These are phyloP conservation scores for Venustoraphidia nigricollis DNA, from an alignment of 2,888 invertebrate species.

Conservation along the genomic window DNA sequence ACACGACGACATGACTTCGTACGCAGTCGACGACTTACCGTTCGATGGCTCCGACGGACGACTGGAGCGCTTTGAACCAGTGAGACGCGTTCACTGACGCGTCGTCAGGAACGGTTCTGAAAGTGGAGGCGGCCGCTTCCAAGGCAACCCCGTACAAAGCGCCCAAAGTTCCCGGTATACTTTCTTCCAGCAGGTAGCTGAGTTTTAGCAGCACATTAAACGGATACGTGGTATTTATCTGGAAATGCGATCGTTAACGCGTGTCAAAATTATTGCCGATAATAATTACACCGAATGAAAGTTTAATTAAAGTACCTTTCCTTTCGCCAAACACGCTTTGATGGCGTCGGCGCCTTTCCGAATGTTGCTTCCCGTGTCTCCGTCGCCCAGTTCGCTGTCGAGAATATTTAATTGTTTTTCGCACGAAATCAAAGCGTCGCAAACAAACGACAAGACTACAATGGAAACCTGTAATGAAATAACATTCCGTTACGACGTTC, in stretches of 20 bases:
- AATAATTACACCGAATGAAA: too few species aligned
- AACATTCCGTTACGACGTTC: too few species aligned
- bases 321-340: conserved; percentile 15
- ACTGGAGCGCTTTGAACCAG: conserved; percentile 32
- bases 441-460: conserved; percentile 25
- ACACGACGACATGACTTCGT: too few species aligned
- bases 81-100: conserved; percentile 15
- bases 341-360: conserved; percentile 20
- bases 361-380: conserved; percentile 46
- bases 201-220: conserved; percentile 18
- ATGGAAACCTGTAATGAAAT: too few species aligned
- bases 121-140: conserved; percentile 41
- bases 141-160: conserved; percentile 65
- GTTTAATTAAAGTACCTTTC: conserved; percentile 18
- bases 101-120: conserved; percentile 23
- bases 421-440: conserved; percentile 39
- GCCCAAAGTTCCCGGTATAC: conserved; percentile 67
- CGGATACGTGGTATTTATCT: neutral
- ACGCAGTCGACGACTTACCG: conserved; percentile 15
- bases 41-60: conserved; percentile 33
- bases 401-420: conserved; percentile 46
- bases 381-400: conserved; percentile 56
- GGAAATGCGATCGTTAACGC: neutral
- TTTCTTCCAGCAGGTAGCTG: conserved; percentile 46
- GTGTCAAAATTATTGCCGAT: too few species aligned